Base-by-base conservation (phyloP, 2,797 vertebrate species). In the Enoplosus armatus region DNA sequence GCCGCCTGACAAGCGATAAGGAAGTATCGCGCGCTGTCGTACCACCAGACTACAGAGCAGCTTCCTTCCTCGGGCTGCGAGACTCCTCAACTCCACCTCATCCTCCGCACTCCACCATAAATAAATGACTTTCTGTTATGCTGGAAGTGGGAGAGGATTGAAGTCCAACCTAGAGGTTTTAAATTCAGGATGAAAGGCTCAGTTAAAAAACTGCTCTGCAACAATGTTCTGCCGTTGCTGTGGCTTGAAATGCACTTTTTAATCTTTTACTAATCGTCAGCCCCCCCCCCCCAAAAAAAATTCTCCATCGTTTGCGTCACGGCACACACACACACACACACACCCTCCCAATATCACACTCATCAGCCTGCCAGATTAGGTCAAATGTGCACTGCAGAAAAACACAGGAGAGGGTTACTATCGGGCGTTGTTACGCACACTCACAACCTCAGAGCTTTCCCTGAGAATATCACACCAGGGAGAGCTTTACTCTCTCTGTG, bases 361-460 rank as follows among this genome's bases (percentile, higher is more conserved):
- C 65, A 63, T 60, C 74, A 9, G 20, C n/a, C 72, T 69, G 41
- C 55, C 37, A 68, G 72, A 75, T 77, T 53, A 67, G 80, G 75
- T 79, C 50, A 72, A 37, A 77, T 71, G 35, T 41, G 78, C 43
- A 75, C 33, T 41, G 58, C 60, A 59, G 76, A 67, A 87, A 76
- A 51, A 61, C 64, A n/a, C 33, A 51, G 63, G 29, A 54, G 62
- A 79, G 43, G 60, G 83, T 81, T 80, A 84, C 31, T 29, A 56
- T 70, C n/a, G 9, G 53, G 59, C 50, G 41, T 24, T 5, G 18
- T 48, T 59, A 53, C 3, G 0, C 54, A 9, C 41, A 9, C 41
- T 29, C 43, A 35, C 50, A 56, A 51, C 48, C 67, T 62, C 33
- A 43, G 43, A 56, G 72, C 54, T 50, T 55, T 71, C 33, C 18